Base-by-base conservation (phyloP, 1,140 invertebrate species). In the Cydia fagiglandana region DNA sequence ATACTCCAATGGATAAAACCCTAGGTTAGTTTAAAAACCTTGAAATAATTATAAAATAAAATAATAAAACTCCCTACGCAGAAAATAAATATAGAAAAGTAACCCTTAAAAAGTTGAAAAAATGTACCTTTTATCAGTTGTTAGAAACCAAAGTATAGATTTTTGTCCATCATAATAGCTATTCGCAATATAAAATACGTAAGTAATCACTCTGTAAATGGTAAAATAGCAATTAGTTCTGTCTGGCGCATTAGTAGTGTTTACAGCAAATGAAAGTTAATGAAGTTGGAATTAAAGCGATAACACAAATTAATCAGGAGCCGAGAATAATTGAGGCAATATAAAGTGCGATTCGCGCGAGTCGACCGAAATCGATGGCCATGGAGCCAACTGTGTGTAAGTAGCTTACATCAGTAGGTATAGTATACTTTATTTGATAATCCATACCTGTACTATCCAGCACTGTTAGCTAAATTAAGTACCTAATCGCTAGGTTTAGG, bases 231-330 rank as follows among this genome's bases (percentile, higher is more conserved):
- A 61, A 61, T 61, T 61, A n/a, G 56, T 61, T 61, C 20, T 61
- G 56, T 61, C 56, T 24, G 56, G 20, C 56, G 56, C 56, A n/a
- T 61, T 61, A 61, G 56, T 61, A 61, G 56, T 61, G 56, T 38
- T 81, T 41, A 74, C 73, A 50, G 20, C 75, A 68, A 80, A 76
- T 79, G 80, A 80, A 78, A 78, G 50, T 76, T 68, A 34, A 73
- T 80, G 77, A 79, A 75, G 74, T 70, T 79, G 73, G 75, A 50
- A 79, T 79, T 79, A 80, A 76, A 50, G 75, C 80, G 80, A 83
- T 83, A 81, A 76, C 77, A 76, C 70, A 78, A 76, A 81, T 81
- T 78, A 83, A 80, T 81, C 75, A 78, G 28, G 68, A 34, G 74
- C 17, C 75, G 66, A 81, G 74, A 73, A 76, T 73, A 78, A 80